Conservation (phyloP, 2,888 invertebrate species). For the Hirtodrosophila trivittata region DNA sequence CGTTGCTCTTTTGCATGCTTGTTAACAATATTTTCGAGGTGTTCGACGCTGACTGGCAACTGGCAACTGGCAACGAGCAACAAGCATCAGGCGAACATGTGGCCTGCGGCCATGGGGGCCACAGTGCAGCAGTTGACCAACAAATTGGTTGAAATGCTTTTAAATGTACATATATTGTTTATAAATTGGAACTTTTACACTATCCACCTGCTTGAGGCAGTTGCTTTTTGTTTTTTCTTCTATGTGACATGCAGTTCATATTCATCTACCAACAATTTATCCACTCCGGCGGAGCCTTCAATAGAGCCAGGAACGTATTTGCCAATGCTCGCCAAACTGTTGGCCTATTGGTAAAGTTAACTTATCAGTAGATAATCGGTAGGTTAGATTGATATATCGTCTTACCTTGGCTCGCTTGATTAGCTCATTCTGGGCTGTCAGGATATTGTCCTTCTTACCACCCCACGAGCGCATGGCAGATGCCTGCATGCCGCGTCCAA, state of each 20-base stretch:
- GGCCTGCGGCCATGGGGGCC: conserved; percentile 65
- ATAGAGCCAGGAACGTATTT: conserved; percentile 90
- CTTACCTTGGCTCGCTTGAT: conserved; percentile 95
- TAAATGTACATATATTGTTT: conserved; percentile 7
- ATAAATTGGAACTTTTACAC: conserved; percentile 9
- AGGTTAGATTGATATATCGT: conserved; percentile 3
- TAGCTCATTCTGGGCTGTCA: conserved; percentile 93
- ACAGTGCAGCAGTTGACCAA: conserved; percentile 33
- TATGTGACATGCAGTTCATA: conserved; percentile 5
- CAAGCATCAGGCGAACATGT: conserved; percentile 46
- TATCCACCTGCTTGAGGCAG: neutral
- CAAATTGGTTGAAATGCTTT: conserved; percentile 8
- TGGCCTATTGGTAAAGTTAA: conserved; percentile 88
- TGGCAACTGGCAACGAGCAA: conserved; percentile 12
- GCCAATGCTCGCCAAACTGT: conserved; percentile 90
- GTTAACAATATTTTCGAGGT: conserved; percentile 74
- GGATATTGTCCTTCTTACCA: conserved; percentile 94
- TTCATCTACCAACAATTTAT: conserved; percentile 33
- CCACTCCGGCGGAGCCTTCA: conserved; percentile 56
- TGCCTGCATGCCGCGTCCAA: conserved; percentile 98
- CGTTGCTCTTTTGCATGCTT: conserved; percentile 68
- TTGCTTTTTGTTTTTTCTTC: neutral
- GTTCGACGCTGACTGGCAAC: conserved; percentile 43
- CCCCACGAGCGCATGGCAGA: conserved; percentile 97
- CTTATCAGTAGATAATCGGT: too few relatives aligned